phyloP scores from a whole-genome alignment of 2,888 invertebrate species.

The Cerastis leucographa region DNA sequence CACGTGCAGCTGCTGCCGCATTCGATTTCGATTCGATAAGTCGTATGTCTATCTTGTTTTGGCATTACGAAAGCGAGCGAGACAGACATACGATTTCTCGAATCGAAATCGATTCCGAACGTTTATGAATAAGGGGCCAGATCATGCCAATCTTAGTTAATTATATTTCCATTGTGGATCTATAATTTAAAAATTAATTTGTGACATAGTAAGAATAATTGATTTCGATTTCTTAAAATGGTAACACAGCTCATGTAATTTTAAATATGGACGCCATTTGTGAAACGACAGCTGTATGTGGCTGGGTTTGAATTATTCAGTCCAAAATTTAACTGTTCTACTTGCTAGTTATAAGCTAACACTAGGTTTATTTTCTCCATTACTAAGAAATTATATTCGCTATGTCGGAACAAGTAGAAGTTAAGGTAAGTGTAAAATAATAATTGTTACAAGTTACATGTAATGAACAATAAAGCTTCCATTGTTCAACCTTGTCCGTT shows the following conservation, averaged over 20 bases:
- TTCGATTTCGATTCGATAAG: too few relatives aligned
- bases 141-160: too few relatives aligned
- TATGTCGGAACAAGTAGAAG: conserved; percentile 83
- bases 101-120: too few relatives aligned
- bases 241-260: conserved; percentile 7
- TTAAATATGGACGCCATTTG: conserved; percentile 65
- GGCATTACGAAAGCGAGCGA: too few relatives aligned
- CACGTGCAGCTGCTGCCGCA: too few relatives aligned
- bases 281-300: conserved; percentile 66
- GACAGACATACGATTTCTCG: too few relatives aligned
- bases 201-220: neutral
- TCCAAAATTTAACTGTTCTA: conserved; percentile 26
- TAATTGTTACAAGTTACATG: conserved; percentile 30
- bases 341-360: conserved; percentile 16
- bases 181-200: neutral
- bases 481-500: conserved; percentile 84
- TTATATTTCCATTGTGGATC: too few relatives aligned
- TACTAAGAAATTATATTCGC: conserved; percentile 47
- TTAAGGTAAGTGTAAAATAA: conserved; percentile 78
- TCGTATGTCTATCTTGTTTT: too few relatives aligned
- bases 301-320: conserved; percentile 18
- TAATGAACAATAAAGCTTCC: conserved; percentile 69
- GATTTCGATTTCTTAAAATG: conserved; percentile 1
- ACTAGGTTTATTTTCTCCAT: conserved; percentile 45
- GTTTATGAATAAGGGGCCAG: too few relatives aligned